Conservation (phyloP, 2,113 vertebrate species). For the Lophochroa leadbeateri region DNA sequence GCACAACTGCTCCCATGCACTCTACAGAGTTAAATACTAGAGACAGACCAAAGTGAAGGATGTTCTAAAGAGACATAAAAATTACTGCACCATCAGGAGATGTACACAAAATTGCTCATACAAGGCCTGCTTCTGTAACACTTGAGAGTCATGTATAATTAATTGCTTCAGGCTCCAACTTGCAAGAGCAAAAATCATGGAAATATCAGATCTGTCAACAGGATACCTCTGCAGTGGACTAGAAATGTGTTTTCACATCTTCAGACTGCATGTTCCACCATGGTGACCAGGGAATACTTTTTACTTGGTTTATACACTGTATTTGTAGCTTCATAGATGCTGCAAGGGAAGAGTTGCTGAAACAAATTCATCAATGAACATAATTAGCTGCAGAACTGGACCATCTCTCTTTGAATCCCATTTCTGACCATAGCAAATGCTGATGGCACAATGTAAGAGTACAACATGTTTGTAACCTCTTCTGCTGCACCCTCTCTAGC, state of each 20-base stretch:
- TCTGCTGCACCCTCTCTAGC: background rate
- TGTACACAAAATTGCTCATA: background rate
- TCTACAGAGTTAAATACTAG: background rate
- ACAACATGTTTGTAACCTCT: background rate
- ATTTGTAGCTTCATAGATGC: background rate
- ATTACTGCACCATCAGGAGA: background rate
- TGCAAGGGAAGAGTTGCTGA: background rate
- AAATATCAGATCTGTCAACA: background rate
- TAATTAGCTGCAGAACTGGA: slow-evolving; percentile 3
- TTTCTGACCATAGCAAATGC: background rate
- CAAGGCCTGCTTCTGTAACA: background rate
- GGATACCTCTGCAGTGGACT: background rate
- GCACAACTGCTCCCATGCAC: background rate
- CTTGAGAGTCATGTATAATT: background rate
- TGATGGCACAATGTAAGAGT: background rate
- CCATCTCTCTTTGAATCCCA: slow-evolving; percentile 17
- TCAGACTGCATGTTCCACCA: background rate
- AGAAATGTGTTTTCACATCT: background rate
- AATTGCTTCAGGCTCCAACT: background rate
- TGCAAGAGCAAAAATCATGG: background rate
- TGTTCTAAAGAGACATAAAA: background rate
- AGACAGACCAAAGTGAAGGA: background rate
- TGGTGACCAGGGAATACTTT: background rate
- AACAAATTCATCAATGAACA: background rate
- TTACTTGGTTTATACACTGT: background rate